Conservation (phyloP, 1,140 invertebrate species). For the Antheraea pernyi region DNA sequence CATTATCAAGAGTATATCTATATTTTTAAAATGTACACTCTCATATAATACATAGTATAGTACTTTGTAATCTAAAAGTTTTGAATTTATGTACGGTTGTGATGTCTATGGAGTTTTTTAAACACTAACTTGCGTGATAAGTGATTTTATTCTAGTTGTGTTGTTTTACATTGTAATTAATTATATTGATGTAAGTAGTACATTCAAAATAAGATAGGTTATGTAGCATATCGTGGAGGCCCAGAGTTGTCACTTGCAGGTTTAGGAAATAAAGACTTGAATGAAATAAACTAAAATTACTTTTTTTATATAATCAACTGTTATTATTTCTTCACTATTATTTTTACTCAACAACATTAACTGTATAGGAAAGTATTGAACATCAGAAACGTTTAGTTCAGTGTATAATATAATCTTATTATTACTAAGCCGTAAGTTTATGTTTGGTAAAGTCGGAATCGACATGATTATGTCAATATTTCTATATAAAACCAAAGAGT, state of each 20-base stretch:
- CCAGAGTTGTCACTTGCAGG: neutral
- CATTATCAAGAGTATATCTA: slow-evolving; percentile 30
- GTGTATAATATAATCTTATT: too few species aligned
- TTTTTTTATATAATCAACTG: too few species aligned
- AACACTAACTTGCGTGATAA: slow-evolving; percentile 3
- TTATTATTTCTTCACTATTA: too few species aligned
- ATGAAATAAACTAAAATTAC: neutral
- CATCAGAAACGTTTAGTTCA: too few species aligned
- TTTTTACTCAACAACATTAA: too few species aligned
- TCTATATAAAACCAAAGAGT: neutral
- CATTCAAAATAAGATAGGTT: neutral
- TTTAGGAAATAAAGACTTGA: neutral
- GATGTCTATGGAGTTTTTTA: slow-evolving; percentile 33
- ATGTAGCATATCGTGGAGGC: neutral
- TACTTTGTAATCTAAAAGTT: slow-evolving; percentile 44
- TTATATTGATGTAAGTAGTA: neutral
- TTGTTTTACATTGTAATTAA: neutral
- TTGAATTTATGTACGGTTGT: slow-evolving; percentile 66
- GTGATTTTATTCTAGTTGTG: neutral
- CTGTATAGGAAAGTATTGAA: too few species aligned
- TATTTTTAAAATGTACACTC: slow-evolving; percentile 40
- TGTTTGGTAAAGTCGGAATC: neutral
- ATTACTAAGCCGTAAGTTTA: neutral
- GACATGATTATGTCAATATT: too few species aligned
- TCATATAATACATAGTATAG: slow-evolving; percentile 16